Conservation (phyloP, 2,888 invertebrate species). For the Xanthia togata region DNA sequence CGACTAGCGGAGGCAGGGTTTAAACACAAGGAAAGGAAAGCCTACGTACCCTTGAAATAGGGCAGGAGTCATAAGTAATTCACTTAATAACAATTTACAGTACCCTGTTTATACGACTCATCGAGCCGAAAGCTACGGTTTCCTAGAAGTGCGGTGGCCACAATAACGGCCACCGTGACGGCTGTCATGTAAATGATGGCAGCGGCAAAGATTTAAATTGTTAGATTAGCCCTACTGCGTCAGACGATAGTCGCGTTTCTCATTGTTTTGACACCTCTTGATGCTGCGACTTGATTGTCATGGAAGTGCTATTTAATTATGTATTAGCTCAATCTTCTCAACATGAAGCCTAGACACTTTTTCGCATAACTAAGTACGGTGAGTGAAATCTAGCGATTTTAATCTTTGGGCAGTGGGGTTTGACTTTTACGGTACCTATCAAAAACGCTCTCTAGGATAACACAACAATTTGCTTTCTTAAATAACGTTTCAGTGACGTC, state of each 20-base stretch:
- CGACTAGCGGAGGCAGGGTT: constrained; percentile 41
- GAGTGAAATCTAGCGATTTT: not conserved
- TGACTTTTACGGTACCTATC: not conserved
- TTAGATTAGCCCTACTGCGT: not conserved
- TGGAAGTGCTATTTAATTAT: not conserved
- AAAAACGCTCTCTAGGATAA: not conserved
- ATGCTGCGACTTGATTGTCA: not conserved
- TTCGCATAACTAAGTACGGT: not conserved
- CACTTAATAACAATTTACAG: not conserved
- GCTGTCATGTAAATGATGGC: not conserved
- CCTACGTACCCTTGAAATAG: constrained; percentile 20
- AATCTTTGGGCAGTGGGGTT: not conserved
- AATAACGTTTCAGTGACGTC: not conserved
- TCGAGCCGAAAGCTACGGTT: not conserved
- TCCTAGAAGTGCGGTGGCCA: not conserved
- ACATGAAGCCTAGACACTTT: not conserved
- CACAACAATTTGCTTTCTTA: not conserved
- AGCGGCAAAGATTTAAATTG: not conserved
- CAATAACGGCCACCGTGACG: not conserved
- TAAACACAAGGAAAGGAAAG: constrained; percentile 29
- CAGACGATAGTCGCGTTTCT: not conserved
- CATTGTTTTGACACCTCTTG: not conserved
- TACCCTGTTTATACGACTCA: not conserved
- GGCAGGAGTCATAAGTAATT: constrained; percentile 34
- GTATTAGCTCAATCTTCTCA: not conserved